These are phyloP conservation scores for Xestobium rufovillosum DNA, from an alignment of 2,888 invertebrate species.

Conservation along the genomic window DNA sequence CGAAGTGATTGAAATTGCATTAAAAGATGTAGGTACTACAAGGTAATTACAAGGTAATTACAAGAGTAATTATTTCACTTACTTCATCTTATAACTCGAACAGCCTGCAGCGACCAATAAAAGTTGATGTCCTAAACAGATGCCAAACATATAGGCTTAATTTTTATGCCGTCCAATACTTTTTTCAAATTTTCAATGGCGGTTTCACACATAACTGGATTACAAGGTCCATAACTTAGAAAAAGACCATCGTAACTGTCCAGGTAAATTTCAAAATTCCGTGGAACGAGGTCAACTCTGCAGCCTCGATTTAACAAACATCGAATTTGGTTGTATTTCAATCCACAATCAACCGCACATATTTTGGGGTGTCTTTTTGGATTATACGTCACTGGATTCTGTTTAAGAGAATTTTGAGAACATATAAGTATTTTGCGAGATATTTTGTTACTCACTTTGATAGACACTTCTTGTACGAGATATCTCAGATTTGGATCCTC, in stretches of 20 bases:
- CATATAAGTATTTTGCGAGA: no score
- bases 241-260: conserved; percentile 88
- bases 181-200: conserved; percentile 65
- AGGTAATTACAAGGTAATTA: no score
- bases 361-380: conserved; percentile 67
- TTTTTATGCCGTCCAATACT: conserved; percentile 44
- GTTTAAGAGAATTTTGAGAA: no score
- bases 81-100: conserved; percentile 92
- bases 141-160: conserved; percentile 94
- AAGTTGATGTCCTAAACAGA: conserved; percentile 96
- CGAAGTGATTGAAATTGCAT: no score
- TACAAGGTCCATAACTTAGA: conserved; percentile 95
- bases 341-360: conserved; percentile 88
- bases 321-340: conserved; percentile 93
- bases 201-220: conserved; percentile 75
- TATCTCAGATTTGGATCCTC: conserved; percentile 81
- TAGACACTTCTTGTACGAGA: conserved; percentile 87
- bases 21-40: no score
- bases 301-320: conserved; percentile 83
- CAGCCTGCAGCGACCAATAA: conserved; percentile 89
- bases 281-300: conserved; percentile 85
- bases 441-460: no score
- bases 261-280: conserved; percentile 65
- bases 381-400: conserved; percentile 63
- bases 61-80: no score